A percentile compares a stretch with the other conserved stretches of the same genome.
Evolutionary conservation across 2,888 invertebrate genomes (phyloP).

Genomic region (Hylaea fasciaria): DNA sequence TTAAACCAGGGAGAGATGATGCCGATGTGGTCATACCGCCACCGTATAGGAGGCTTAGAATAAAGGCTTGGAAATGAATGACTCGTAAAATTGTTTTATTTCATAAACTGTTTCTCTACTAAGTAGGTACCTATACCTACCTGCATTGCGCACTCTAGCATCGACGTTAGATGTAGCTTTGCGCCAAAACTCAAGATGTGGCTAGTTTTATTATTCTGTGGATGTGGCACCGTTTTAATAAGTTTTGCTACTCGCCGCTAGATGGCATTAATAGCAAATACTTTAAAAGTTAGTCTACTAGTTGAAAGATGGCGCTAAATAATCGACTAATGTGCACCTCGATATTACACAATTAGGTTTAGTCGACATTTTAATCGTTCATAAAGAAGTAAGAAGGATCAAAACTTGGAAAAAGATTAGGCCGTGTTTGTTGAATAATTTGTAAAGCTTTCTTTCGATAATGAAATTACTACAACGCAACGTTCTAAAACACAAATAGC

Average conservation of each 20-base stretch:
- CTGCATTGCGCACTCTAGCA: too few relatives aligned
- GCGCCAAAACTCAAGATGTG: background rate
- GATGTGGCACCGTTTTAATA: background rate
- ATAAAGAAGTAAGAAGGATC: too few relatives aligned
- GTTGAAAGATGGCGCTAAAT: too few relatives aligned
- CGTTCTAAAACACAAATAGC: too few relatives aligned
- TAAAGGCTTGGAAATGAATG: slow-evolving; percentile 80
- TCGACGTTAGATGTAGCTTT: too few relatives aligned
- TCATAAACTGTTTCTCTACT: slow-evolving; percentile 19
- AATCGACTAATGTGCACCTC: too few relatives aligned
- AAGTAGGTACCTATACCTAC: background rate
- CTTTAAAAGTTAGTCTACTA: too few relatives aligned
- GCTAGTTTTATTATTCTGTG: too few relatives aligned
- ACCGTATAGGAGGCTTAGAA: slow-evolving; percentile 57
- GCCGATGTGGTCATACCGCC: slow-evolving; percentile 73
- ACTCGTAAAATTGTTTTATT: slow-evolving; percentile 30
- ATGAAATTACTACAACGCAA: too few relatives aligned
- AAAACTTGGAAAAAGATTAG: background rate
- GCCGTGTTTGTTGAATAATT: background rate
- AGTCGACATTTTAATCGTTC: too few relatives aligned
- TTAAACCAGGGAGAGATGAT: slow-evolving; percentile 71
- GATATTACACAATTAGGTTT: too few relatives aligned
- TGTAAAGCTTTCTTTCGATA: too few relatives aligned
- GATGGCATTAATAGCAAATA: background rate
- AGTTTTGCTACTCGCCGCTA: slow-evolving; percentile 3